Evolutionary conservation across 1,140 invertebrate species (phyloP).

Genomic region (Hyposmocoma kahamanoa): DNA sequence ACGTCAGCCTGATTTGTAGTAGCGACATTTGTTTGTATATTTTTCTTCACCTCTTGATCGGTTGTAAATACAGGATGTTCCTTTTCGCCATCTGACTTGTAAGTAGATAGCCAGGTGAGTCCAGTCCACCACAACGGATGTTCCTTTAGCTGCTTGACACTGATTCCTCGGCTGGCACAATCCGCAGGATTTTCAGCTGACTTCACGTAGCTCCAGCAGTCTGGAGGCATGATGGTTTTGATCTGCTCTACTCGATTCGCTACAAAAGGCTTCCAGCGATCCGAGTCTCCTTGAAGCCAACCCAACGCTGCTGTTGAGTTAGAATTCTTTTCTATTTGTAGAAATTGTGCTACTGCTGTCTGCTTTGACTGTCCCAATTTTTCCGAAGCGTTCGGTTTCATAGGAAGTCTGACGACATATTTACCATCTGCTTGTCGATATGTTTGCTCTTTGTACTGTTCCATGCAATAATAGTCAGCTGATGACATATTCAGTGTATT

Average conservation of each 20-base stretch:
- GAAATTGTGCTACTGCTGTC: slow-evolving; percentile 16
- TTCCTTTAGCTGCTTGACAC: slow-evolving; percentile 13
- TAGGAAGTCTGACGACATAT: slow-evolving; percentile 21
- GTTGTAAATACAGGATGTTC: not conserved
- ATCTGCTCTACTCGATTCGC: slow-evolving; percentile 50
- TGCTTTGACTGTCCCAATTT: slow-evolving; percentile 17
- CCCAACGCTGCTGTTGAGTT: slow-evolving; percentile 43
- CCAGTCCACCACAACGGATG: slow-evolving; percentile 1
- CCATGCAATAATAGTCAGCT: slow-evolving; percentile 18
- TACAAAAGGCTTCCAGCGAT: slow-evolving; percentile 18
- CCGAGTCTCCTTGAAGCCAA: slow-evolving; percentile 31
- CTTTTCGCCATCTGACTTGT: not conserved
- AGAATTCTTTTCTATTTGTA: slow-evolving; percentile 3
- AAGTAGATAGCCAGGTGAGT: not conserved
- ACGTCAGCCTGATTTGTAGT: not conserved
- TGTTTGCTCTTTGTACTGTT: slow-evolving; percentile 4
- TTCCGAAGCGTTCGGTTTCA: slow-evolving; percentile 14
- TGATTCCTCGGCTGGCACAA: slow-evolving; percentile 37
- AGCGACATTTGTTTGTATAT: not conserved
- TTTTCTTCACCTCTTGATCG: not conserved
- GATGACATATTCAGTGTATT: slow-evolving; percentile 15
- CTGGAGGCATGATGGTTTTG: slow-evolving; percentile 13
- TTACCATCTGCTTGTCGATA: slow-evolving; percentile 11
- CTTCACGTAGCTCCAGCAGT: slow-evolving; percentile 50
- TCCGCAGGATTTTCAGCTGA: slow-evolving; percentile 58